These are phyloP conservation scores for Paramuricea clavata DNA, from an alignment of 92 coral and sea anemone species.

Conservation along the genomic window DNA sequence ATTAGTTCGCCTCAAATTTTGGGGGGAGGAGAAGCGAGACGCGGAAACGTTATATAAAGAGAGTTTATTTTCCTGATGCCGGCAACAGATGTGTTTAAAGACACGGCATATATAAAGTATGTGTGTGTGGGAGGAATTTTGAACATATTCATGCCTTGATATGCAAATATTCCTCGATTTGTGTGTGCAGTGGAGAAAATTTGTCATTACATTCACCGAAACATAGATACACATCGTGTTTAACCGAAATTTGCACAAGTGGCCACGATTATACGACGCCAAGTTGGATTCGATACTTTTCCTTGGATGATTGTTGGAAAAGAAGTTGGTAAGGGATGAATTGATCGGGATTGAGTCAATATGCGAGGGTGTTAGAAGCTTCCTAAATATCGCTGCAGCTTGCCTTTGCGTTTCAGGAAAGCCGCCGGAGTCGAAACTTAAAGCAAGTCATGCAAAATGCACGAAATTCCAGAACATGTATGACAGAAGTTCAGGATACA, in stretches of 20 bases:
- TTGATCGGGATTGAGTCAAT: too few relatives aligned
- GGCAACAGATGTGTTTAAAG: slow-evolving; percentile 22
- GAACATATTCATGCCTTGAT: slow-evolving; percentile 10
- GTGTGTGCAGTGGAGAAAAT: neutral
- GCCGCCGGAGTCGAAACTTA: too few relatives aligned
- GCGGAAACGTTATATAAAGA: neutral
- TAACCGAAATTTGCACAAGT: neutral
- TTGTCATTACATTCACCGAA: neutral
- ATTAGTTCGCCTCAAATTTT: too few relatives aligned
- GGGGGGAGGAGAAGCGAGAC: neutral
- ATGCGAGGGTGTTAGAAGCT: too few relatives aligned
- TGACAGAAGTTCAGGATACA: too few relatives aligned
- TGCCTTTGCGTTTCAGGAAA: too few relatives aligned
- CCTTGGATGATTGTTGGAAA: slow-evolving; percentile 4
- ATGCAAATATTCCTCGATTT: slow-evolving; percentile 11
- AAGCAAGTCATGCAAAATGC: too few relatives aligned
- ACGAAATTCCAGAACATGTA: too few relatives aligned
- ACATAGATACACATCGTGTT: neutral
- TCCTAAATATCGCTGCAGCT: too few relatives aligned
- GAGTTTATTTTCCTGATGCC: neutral
- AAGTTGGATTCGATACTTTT: neutral
- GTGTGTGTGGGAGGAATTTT: slow-evolving; percentile 18
- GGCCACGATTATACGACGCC: too few relatives aligned
- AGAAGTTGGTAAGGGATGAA: too few relatives aligned
- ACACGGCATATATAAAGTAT: slow-evolving; percentile 7